Evolutionary conservation across 2,113 vertebrate genomes (phyloP).

Genomic region (Theropithecus gelada): DNA sequence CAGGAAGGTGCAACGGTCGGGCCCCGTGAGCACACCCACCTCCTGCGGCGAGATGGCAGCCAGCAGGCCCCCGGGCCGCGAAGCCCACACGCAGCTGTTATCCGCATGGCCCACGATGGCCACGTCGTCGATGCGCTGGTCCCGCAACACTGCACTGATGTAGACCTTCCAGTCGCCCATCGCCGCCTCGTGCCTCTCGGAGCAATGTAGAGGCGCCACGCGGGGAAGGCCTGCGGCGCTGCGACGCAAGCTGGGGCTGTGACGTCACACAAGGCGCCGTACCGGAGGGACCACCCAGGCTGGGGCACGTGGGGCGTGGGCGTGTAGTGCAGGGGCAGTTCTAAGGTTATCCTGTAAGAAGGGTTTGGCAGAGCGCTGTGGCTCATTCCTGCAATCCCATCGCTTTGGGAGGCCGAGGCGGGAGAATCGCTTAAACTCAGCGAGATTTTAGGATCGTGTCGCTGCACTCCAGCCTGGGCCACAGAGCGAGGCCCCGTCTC

Average conservation of each 20-base stretch:
- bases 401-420: too few relatives aligned
- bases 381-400: too few relatives aligned
- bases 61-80: constrained; percentile 78
- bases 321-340: not conserved
- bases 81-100: constrained; percentile 65
- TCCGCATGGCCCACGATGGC: constrained; percentile 72
- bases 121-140: constrained; percentile 78
- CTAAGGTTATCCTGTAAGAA: not conserved
- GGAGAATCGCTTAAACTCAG: too few relatives aligned
- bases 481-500: not conserved
- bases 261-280: not conserved
- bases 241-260: not conserved
- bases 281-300: not conserved
- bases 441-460: too few relatives aligned
- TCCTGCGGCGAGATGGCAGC: constrained; percentile 75
- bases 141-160: constrained; percentile 74
- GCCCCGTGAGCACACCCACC: constrained; percentile 75
- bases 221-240: not conserved
- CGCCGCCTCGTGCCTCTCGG: not conserved
- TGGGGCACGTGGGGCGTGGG: not conserved
- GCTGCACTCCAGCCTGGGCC: too few relatives aligned
- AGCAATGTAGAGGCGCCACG: too few relatives aligned
- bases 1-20: constrained; percentile 69
- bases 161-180: constrained; percentile 81
- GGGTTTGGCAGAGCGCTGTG: too few relatives aligned